phyloP scores from a whole-genome alignment of 2,113 vertebrate genomes.

The Ophthalmolycus amberensis region DNA sequence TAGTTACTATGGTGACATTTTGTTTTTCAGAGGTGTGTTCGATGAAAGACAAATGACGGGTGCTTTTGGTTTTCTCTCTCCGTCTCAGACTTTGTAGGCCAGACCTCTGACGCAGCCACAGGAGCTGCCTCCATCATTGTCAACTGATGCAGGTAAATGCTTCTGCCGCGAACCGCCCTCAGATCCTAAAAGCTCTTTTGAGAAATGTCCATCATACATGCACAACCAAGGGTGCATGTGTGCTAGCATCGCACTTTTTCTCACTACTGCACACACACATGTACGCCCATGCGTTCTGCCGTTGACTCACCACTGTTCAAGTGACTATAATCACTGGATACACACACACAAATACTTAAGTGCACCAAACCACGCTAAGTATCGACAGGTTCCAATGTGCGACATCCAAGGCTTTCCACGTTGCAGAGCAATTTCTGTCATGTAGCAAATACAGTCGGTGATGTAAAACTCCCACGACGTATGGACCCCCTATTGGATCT shows the following conservation, averaged over 20 bases:
- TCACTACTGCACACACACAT: conserved; percentile 13
- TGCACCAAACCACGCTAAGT: conserved; percentile 34
- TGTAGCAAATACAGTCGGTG: conserved; percentile 24
- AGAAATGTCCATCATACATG: neutral
- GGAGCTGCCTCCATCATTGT: conserved; percentile 95
- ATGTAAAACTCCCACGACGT: neutral
- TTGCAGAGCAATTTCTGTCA: conserved; percentile 26
- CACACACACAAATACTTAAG: conserved; percentile 24
- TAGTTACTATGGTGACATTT: conserved; percentile 19
- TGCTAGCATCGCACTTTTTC: neutral
- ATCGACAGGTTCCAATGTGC: conserved; percentile 30
- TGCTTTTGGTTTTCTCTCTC: conserved; percentile 13
- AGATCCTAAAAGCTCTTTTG: conserved; percentile 30
- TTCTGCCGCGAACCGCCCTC: conserved; percentile 4
- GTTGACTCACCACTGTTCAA: conserved; percentile 32
- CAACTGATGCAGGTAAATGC: conserved; percentile 89
- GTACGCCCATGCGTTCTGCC: neutral
- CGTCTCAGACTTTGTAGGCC: conserved; percentile 89
- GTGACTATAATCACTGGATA: conserved; percentile 13
- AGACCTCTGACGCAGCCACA: conserved; percentile 90
- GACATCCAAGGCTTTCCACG: neutral
- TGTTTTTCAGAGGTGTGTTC: neutral
- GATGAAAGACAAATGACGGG: conserved; percentile 9
- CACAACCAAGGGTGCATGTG: conserved; percentile 10
- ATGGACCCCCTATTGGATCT: neutral